Evolutionary conservation across 64 coral and sea anemone genomes (phyloP).

Genomic region (Porites australiensis): DNA sequence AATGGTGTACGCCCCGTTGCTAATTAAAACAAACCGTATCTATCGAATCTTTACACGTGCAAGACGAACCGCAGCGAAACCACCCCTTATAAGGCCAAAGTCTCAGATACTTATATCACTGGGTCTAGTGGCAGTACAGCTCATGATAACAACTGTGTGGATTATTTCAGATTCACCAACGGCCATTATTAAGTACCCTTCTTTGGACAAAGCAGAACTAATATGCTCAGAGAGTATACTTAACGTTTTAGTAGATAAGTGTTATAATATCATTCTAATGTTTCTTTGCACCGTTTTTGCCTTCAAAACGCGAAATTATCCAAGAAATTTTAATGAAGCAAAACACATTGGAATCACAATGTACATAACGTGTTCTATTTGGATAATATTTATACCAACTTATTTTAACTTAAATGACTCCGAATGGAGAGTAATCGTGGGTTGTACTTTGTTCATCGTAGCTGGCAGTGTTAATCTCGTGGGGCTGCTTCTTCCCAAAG

Average conservation of each 20-base stretch:
- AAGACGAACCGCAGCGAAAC: conserved; percentile 67
- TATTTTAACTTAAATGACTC: conserved; percentile 63
- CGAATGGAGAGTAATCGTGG: conserved; percentile 55
- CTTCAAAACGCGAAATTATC: conserved; percentile 91
- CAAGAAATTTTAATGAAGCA: conserved; percentile 98
- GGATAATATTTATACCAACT: conserved; percentile 89
- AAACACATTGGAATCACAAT: conserved; percentile 93
- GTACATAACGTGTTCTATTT: conserved; percentile 91
- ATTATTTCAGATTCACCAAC: conserved; percentile 73
- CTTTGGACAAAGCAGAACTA: conserved; percentile 13
- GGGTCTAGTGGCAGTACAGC: conserved; percentile 81
- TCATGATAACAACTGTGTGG: conserved; percentile 73
- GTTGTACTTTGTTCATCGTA: conserved; percentile 43
- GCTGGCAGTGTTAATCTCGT: conserved; percentile 73
- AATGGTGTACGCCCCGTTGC: conserved; percentile 82
- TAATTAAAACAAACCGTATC: conserved; percentile 95
- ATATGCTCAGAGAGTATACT: conserved; percentile 60
- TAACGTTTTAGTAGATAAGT: conserved; percentile 70
- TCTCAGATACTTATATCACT: conserved; percentile 80
- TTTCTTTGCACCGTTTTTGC: conserved; percentile 88
- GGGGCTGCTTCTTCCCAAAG: conserved; percentile 75
- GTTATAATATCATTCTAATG: conserved; percentile 84
- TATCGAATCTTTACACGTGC: conserved; percentile 88
- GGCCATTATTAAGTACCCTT: conserved; percentile 57
- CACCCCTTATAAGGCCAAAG: conserved; percentile 77